A percentile compares a stretch with the other conserved stretches of the same genome.
phyloP scores from a whole-genome alignment of 2,888 invertebrate species.

The Nymphalis urticae region DNA sequence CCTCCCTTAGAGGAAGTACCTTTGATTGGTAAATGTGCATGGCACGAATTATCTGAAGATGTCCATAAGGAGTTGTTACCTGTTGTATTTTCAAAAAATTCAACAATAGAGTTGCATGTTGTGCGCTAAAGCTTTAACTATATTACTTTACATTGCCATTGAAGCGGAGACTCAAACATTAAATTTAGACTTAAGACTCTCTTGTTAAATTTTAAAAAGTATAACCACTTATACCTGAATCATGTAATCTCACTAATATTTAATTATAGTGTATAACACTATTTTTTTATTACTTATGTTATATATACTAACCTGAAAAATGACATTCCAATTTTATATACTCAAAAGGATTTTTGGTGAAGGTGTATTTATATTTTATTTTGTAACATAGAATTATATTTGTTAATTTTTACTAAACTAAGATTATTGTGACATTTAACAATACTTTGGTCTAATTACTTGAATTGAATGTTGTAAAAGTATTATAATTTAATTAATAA shows the following conservation, averaged over 20 bases:
- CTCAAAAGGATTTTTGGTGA: constrained; percentile 20
- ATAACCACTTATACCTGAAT: constrained; percentile 22
- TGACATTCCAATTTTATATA: constrained; percentile 16
- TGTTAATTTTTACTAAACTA: constrained; percentile 1
- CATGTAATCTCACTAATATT: constrained; percentile 21
- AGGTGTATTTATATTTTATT: constrained; percentile 12
- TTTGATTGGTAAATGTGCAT: constrained; percentile 92
- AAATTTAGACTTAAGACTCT: constrained; percentile 16
- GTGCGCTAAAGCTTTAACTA: constrained; percentile 81
- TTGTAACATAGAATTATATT: neutral
- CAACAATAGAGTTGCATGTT: constrained; percentile 90
- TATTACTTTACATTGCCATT: constrained; percentile 5
- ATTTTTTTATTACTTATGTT: constrained; percentile 4
- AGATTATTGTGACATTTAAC: neutral
- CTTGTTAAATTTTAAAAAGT: constrained; percentile 19
- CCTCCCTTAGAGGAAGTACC: constrained; percentile 93
- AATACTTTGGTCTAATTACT: neutral
- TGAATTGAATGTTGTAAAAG: neutral
- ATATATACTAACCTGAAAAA: constrained; percentile 10
- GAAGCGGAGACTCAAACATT: constrained; percentile 7
- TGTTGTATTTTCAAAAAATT: constrained; percentile 87
- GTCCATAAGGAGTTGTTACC: constrained; percentile 85
- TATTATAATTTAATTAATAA: too few relatives aligned
- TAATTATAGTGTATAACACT: constrained; percentile 9
- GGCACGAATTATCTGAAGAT: constrained; percentile 89